Conservation (phyloP, 2,888 invertebrate species). For the Scelioninae gen. 1 region DNA sequence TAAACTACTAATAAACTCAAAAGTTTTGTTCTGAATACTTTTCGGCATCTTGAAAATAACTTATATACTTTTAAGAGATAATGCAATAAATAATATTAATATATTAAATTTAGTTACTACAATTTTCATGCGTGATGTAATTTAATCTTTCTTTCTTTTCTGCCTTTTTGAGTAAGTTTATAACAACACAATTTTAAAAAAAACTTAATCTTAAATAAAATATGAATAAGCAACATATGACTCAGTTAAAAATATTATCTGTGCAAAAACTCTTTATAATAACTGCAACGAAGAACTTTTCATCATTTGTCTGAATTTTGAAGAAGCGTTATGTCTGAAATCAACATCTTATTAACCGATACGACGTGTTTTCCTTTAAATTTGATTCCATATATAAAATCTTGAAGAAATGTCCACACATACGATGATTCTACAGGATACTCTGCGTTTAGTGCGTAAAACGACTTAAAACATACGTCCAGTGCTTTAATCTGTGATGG, state of each 20-base stretch:
- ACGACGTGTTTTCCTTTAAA: slow-evolving; percentile 1
- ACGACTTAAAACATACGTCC: slow-evolving; percentile 56
- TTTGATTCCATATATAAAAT: slow-evolving; percentile 42
- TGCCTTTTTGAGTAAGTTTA: not conserved
- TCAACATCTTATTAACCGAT: slow-evolving; percentile 17
- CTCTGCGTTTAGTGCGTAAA: slow-evolving; percentile 37
- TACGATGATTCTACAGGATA: slow-evolving; percentile 47
- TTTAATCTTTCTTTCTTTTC: too few species aligned
- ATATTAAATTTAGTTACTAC: too few species aligned
- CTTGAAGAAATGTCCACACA: slow-evolving; percentile 56
- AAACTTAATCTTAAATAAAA: too few species aligned
- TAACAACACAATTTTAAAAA: too few species aligned
- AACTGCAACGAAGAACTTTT: not conserved
- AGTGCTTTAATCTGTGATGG: slow-evolving; percentile 30
- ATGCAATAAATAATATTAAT: too few species aligned
- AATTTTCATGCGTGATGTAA: too few species aligned
- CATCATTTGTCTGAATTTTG: not conserved
- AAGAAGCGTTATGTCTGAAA: slow-evolving; percentile 11
- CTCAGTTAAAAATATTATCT: not conserved
- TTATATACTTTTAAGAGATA: too few species aligned
- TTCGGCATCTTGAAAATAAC: too few species aligned
- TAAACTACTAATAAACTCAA: slow-evolving; percentile 5
- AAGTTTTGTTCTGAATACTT: not conserved
- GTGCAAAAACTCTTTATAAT: not conserved
- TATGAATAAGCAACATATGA: too few species aligned